Percentiles rank a stretch among this genome's conserved stretches.
phyloP scores from a whole-genome alignment of 2,113 vertebrate genomes.

The Toxotes jaculatrix region DNA sequence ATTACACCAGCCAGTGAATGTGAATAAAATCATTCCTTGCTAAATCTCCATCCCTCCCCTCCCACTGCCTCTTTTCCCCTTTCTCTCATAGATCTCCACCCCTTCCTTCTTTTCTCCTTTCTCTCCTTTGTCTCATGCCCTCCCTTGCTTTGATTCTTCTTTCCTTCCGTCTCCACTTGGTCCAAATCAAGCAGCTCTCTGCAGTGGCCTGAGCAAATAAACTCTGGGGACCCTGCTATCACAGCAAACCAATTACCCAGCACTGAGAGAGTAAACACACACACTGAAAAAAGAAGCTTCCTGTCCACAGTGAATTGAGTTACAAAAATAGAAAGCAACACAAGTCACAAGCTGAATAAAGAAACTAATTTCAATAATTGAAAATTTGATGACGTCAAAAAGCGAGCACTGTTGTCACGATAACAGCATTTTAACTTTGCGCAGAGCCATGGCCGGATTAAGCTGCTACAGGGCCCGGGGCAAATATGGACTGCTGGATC shows the following conservation, averaged over 20 bases:
- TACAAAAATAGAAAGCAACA: background rate
- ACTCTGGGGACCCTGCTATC: slow-evolving; percentile 54
- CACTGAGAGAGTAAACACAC: slow-evolving; percentile 36
- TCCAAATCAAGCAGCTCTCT: slow-evolving; percentile 48
- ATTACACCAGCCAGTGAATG: slow-evolving; percentile 44
- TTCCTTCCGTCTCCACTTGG: background rate
- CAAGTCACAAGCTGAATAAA: slow-evolving; percentile 16
- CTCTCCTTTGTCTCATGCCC: background rate
- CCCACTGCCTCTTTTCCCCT: background rate
- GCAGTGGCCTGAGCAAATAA: slow-evolving; percentile 52
- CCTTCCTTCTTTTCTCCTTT: background rate
- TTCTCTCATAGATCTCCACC: background rate
- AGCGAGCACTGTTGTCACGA: background rate
- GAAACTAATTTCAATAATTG: background rate
- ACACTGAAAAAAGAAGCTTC: background rate
- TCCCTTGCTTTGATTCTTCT: background rate
- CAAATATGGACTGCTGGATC: background rate
- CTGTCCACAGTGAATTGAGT: background rate
- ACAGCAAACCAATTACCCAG: slow-evolving; percentile 64
- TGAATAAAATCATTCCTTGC: slow-evolving; percentile 39
- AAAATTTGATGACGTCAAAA: background rate
- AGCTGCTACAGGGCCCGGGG: background rate
- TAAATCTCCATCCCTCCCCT: background rate
- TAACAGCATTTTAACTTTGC: background rate
- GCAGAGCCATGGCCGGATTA: background rate